These are phyloP conservation scores for Trichoplax adhaerens DNA, from an alignment of 37 sponge, comb jelly and placozoan genomes.

Conservation along the genomic window DNA sequence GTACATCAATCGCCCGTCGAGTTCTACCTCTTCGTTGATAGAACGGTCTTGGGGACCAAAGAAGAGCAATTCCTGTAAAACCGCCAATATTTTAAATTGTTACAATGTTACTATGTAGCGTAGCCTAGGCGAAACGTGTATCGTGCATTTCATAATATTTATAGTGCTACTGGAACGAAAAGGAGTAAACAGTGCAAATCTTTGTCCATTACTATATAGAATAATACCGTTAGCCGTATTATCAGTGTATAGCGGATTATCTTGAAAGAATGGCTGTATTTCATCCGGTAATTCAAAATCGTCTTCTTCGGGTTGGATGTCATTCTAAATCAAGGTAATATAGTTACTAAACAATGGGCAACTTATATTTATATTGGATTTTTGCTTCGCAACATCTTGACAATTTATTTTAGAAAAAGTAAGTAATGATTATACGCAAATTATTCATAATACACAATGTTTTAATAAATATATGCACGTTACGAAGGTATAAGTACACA, in stretches of 20 bases:
- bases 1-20: constrained; percentile 84
- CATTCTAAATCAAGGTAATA: too few species aligned
- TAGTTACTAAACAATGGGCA: too few species aligned
- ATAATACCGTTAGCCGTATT: constrained; percentile 86
- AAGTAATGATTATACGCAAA: too few species aligned
- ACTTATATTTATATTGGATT: too few species aligned
- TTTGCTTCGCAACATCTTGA: too few species aligned
- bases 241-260: constrained; percentile 92
- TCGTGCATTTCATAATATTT: neutral
- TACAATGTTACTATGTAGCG: neutral
- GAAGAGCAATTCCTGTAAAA: constrained; percentile 37
- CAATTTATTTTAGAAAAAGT: too few species aligned
- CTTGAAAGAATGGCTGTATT: constrained; percentile 2
- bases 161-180: neutral
- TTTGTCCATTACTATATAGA: neutral
- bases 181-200: neutral
- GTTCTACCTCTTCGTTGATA: constrained; percentile 78
- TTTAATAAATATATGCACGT: too few species aligned
- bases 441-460: too few species aligned
- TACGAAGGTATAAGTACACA: too few species aligned
- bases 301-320: too few species aligned
- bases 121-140: neutral
- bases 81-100: neutral
- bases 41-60: constrained; percentile 98
- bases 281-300: too few species aligned